These are phyloP conservation scores for Liolophura sinensis DNA, from an alignment of 1,140 invertebrate genomes.

Conservation along the genomic window DNA sequence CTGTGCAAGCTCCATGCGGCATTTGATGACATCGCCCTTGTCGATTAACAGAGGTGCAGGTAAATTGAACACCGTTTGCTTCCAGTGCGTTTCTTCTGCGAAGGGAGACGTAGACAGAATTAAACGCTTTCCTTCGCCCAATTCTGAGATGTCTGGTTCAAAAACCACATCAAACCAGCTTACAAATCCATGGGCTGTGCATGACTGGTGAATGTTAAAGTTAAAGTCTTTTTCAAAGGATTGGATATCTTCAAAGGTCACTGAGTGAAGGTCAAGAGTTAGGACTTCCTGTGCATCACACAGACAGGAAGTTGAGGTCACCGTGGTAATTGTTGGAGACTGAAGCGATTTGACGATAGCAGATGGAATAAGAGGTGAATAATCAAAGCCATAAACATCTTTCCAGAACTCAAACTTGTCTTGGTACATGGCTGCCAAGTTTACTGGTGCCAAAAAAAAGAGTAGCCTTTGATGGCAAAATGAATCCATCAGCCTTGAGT, in stretches of 20 bases:
- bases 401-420: conserved; percentile 49
- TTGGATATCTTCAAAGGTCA: conserved; percentile 34
- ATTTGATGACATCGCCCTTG: conserved; percentile 18
- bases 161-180: conserved; percentile 54
- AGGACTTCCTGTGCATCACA: conserved; percentile 17
- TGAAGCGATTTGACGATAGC: not conserved
- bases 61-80: conserved; percentile 98
- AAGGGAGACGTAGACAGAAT: conserved; percentile 17
- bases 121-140: conserved; percentile 12
- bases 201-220: conserved; percentile 30
- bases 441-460: conserved; percentile 37
- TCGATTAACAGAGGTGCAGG: conserved; percentile 29
- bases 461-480: conserved; percentile 43
- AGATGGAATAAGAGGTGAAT: conserved; percentile 35
- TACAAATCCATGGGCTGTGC: conserved; percentile 46
- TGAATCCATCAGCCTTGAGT: conserved; percentile 40
- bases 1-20: conserved; percentile 23
- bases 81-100: conserved; percentile 97
- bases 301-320: not conserved
- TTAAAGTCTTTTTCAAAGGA: conserved; percentile 27
- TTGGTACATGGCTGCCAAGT: conserved; percentile 20
- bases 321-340: conserved; percentile 10
- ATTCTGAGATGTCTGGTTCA: conserved; percentile 13
- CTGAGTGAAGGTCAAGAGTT: conserved; percentile 41
- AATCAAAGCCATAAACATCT: conserved; percentile 52